Evolutionary conservation across 2,888 invertebrate genomes (phyloP).

Genomic region (Campaea margaritaria): DNA sequence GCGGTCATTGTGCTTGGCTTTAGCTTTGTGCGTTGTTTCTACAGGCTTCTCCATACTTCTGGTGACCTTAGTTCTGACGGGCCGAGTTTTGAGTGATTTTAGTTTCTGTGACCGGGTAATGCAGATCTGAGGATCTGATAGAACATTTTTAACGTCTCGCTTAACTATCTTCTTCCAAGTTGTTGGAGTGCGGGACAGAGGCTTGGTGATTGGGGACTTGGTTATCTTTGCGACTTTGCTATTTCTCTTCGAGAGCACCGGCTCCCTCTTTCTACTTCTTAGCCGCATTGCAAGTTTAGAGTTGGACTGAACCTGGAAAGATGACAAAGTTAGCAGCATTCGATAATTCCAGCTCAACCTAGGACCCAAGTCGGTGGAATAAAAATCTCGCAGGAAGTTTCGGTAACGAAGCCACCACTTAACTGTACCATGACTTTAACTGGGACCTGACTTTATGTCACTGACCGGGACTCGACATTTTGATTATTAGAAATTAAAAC

Average conservation of each 20-base stretch:
- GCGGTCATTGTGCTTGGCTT: slow-evolving; percentile 66
- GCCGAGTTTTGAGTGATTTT: slow-evolving; percentile 59
- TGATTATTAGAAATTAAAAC: too few relatives aligned
- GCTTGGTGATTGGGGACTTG: slow-evolving; percentile 58
- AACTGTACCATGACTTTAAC: too few relatives aligned
- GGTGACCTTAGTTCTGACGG: slow-evolving; percentile 65
- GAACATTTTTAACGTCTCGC: slow-evolving; percentile 69
- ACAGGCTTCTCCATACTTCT: slow-evolving; percentile 75
- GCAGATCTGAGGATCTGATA: slow-evolving; percentile 62
- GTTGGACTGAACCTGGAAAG: slow-evolving; percentile 61
- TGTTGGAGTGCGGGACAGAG: slow-evolving; percentile 58
- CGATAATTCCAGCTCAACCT: too few relatives aligned
- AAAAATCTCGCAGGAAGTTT: too few relatives aligned
- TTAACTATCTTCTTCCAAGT: slow-evolving; percentile 73
- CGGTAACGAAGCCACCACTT: too few relatives aligned
- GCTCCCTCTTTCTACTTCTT: slow-evolving; percentile 88
- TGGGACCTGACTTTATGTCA: too few relatives aligned
- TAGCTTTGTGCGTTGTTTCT: slow-evolving; percentile 58
- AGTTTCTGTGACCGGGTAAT: slow-evolving; percentile 72
- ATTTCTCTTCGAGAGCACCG: slow-evolving; percentile 79
- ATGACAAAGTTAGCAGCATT: too few relatives aligned
- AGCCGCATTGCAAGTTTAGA: slow-evolving; percentile 86
- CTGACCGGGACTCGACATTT: too few relatives aligned
- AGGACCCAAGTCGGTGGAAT: too few relatives aligned
- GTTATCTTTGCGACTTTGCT: slow-evolving; percentile 64